Percentiles rank a stretch among this genome's conserved stretches.
Conservation (phyloP, 2,888 invertebrate species). For the Eupithecia inturbata region DNA sequence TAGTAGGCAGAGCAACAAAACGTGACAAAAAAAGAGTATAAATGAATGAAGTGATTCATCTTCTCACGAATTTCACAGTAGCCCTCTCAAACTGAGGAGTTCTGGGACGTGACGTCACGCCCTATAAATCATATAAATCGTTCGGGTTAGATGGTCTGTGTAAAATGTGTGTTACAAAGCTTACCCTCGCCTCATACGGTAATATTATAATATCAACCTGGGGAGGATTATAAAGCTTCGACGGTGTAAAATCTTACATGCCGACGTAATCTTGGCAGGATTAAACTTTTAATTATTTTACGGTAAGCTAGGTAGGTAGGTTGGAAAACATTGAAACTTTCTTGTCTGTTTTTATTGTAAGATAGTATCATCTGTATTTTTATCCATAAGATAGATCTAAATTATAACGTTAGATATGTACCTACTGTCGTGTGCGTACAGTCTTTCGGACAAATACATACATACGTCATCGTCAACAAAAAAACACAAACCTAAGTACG, state of each 20-base stretch:
- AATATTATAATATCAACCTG: slow-evolving; percentile 34
- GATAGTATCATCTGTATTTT: background rate
- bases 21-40: background rate
- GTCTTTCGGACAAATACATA: too few relatives aligned
- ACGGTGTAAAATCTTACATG: slow-evolving; percentile 27
- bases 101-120: slow-evolving; percentile 67
- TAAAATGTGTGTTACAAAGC: slow-evolving; percentile 51
- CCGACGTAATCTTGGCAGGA: slow-evolving; percentile 20
- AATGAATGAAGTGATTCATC: background rate
- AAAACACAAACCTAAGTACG: too few relatives aligned
- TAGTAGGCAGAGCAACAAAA: too few relatives aligned
- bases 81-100: slow-evolving; percentile 43
- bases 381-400: background rate
- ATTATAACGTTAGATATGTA: background rate
- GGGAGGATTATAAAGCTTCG: slow-evolving; percentile 27
- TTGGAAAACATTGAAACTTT: background rate
- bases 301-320: background rate
- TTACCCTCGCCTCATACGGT: slow-evolving; percentile 33
- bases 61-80: slow-evolving; percentile 35
- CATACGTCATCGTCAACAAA: too few relatives aligned
- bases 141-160: slow-evolving; percentile 60
- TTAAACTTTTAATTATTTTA: slow-evolving; percentile 7
- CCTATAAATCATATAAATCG: slow-evolving; percentile 76
- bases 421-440: too few relatives aligned
- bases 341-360: background rate